phyloP scores from a whole-genome alignment of 2,888 invertebrate species.

The Caenorhabditis imperialis region DNA sequence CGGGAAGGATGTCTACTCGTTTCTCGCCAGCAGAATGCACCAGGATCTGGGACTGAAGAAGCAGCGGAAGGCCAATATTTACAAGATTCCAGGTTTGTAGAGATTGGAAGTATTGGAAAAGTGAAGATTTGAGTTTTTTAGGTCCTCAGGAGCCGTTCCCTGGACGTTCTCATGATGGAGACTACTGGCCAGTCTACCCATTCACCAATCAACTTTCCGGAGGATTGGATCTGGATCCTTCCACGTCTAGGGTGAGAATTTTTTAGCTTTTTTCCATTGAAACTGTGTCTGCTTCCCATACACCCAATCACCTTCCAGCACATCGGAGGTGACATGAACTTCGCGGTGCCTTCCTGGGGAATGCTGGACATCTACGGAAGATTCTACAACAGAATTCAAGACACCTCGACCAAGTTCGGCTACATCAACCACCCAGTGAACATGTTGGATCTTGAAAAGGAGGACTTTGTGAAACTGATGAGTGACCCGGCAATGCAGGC shows the following conservation, averaged over 20 bases:
- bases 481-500: conserved; percentile 62
- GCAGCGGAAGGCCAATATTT: conserved; percentile 47
- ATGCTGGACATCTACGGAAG: conserved; percentile 71
- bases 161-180: conserved; percentile 66
- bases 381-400: conserved; percentile 65
- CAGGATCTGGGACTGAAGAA: conserved; percentile 62
- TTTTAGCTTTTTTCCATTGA: neutral
- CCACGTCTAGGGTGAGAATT: conserved; percentile 64
- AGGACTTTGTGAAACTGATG: conserved; percentile 68
- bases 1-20: conserved; percentile 55
- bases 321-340: conserved; percentile 72
- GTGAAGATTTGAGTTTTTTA: conserved; percentile 15
- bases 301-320: conserved; percentile 65
- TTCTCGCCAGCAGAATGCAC: conserved; percentile 64
- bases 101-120: neutral
- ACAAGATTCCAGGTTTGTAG: conserved; percentile 59
- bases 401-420: conserved; percentile 69
- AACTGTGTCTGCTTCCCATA: conserved; percentile 55
- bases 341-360: conserved; percentile 71
- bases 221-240: conserved; percentile 71
- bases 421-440: conserved; percentile 72
- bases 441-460: conserved; percentile 70
- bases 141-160: conserved; percentile 72
- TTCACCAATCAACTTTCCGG: conserved; percentile 71
- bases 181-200: conserved; percentile 73